Base-by-base conservation (phyloP, 2,113 vertebrate genomes). In the Corythaeola cristata region DNA sequence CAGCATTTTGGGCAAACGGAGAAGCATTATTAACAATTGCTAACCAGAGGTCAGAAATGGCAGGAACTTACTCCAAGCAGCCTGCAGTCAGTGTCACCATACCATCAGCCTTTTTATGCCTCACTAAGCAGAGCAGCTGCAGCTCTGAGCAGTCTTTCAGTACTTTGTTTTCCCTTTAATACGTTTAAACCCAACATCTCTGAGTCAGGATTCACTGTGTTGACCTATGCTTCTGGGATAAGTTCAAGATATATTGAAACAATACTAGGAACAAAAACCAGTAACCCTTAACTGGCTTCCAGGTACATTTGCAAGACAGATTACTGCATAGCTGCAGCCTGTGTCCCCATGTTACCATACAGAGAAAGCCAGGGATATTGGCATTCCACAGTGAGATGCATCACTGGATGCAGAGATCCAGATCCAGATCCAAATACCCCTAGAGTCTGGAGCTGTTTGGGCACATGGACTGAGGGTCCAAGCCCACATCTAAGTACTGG, bases 301-400 rank as follows among this genome's bases (percentile, higher is more conserved):
- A 74, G 76, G 49, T 52, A 28, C 4, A 3, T 41, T 78, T 69
- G 52, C 39, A 73, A 81, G 64, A 35, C 12, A 73, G 62, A 53
- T 67, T 45, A 35, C 35, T 33, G 27, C 53, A 58, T 11, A 28
- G 59, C 64, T 85, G 44, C 64, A 77, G 69, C 39, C 62, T 47
- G 28, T 62, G 52, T 59, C 64, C 56, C 60, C 8, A 0, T 4
- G 11, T 63, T 35, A n/a, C 49, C 4, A 0, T 41, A 21, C 14
- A n/a, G 33, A 50, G 50, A 81, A 80, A 63, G 55, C 32, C 45
- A 37, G 62, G 67, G 21, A 30, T 19, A 18, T 16, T 59, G 66
- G 47, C 41, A 15, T 67, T 60, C 35, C 39, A 15, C 49, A 22
- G 3, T 21, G 59, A 92, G 82, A 76, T 26, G 23, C 15, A 7